A percentile compares a stretch with the other conserved stretches of the same genome.
Evolutionary conservation across 2,797 vertebrate genomes (phyloP).

Genomic region (Buphagus erythrorhynchus): DNA sequence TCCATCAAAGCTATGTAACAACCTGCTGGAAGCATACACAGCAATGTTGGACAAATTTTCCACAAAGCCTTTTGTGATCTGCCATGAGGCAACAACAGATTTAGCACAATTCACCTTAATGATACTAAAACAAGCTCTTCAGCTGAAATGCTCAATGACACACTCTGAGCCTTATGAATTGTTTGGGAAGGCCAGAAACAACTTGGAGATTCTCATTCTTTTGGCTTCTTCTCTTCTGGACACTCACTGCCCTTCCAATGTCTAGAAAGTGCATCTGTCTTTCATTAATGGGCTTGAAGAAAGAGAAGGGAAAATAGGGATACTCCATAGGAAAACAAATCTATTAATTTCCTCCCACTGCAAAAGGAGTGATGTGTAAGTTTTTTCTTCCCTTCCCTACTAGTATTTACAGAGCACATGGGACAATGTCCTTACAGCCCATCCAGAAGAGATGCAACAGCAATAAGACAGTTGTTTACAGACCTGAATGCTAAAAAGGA

Average conservation of each 20-base stretch:
- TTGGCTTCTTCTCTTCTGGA: neutral
- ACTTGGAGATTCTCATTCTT: neutral
- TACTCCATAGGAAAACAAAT: neutral
- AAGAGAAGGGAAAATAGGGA: neutral
- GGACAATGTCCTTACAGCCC: neutral
- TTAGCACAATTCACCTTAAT: slow-evolving; percentile 16
- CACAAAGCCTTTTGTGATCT: neutral
- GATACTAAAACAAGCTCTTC: neutral
- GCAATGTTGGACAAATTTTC: slow-evolving; percentile 48
- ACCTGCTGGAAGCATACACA: neutral
- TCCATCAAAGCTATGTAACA: slow-evolving; percentile 59
- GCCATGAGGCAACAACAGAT: neutral
- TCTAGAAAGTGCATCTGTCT: neutral
- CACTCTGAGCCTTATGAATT: neutral
- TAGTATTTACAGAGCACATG: neutral
- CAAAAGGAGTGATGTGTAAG: neutral
- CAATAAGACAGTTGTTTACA: neutral
- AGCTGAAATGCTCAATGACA: slow-evolving; percentile 34
- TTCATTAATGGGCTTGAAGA: neutral
- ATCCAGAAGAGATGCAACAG: neutral
- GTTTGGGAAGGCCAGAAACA: neutral
- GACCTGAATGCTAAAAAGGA: neutral
- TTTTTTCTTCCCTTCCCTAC: neutral
- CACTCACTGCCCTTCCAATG: neutral
- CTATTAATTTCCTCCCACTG: neutral